Evolutionary conservation across 2,797 vertebrate genomes (phyloP).

Genomic region (Smutsia temminckii): DNA sequence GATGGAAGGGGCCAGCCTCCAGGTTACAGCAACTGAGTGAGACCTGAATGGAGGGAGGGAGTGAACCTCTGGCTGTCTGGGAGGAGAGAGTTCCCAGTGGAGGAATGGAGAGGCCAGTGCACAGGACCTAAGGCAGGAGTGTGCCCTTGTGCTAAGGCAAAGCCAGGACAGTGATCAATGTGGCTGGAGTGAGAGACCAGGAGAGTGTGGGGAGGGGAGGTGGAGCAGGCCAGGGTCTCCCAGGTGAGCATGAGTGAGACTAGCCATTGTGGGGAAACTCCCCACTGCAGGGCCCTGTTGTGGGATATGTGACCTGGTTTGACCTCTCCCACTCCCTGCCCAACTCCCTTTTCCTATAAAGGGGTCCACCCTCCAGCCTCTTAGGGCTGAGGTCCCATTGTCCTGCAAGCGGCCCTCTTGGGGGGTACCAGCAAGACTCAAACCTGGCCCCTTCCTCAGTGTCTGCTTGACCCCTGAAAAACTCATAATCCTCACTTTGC

Average conservation of each 20-base stretch:
- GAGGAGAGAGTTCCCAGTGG: not conserved
- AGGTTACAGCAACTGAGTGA: not conserved
- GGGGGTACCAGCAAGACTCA: not conserved
- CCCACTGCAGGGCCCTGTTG: not conserved
- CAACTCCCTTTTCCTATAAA: too few relatives aligned
- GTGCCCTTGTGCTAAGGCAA: not conserved
- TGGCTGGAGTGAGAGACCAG: not conserved
- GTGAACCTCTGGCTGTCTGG: not conserved
- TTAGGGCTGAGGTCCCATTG: not conserved
- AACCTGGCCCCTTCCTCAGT: not conserved
- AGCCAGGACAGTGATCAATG: not conserved
- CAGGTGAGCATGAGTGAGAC: not conserved
- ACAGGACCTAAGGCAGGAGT: not conserved
- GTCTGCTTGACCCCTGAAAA: not conserved
- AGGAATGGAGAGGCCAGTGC: not conserved
- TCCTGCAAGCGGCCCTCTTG: not conserved
- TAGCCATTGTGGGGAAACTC: not conserved
- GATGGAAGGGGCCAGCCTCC: too few relatives aligned
- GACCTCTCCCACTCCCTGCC: not conserved
- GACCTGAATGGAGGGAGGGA: not conserved
- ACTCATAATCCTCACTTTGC: not conserved
- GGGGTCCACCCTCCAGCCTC: not conserved
- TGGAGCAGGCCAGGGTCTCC: fast-evolving
- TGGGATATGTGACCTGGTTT: not conserved
- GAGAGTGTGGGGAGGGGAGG: too few relatives aligned